Evolutionary conservation across 2,888 invertebrate genomes (phyloP), one percentile per base, ranked within the genome.

Genomic region (Colostygia pectinataria): DNA sequence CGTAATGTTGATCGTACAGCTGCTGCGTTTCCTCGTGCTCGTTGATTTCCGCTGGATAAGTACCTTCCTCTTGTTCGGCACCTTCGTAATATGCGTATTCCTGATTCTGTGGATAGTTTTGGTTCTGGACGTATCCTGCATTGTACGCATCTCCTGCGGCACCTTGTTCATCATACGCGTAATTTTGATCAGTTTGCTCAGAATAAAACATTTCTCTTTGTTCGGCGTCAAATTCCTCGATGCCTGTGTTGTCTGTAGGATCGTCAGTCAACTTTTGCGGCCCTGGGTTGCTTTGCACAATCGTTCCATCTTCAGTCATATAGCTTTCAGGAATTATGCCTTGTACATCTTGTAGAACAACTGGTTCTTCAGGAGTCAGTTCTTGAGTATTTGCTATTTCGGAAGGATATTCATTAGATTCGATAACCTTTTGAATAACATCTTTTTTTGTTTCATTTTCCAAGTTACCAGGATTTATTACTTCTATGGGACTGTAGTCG

Each of bases 1-100:
- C 74, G 43, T 85, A 86, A 56, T 59, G 72, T 48, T 72, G 82
- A 56, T 87, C 85, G 49, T 83, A 84, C 4, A 59, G 70, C 49
- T 76, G 68, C n/a, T 67, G 63, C 8, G 76, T 57, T 55, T 79
- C 83, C 52, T 76, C 79, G 33, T 80, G 71, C 52, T 81, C 80
- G 55, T 76, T 76, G 37, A 76, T 57, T 56, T 79, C 77, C 3
- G 24, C 49, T 9, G 69, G 60, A 55, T 74, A 73, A 14, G 57
- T 55, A 49, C 69, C 65, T 43, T 77, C 72, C 9, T 52, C 50
- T 40, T 74, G 71, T 24, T 18, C 48, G 2, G 59, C 59, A 28
- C 66, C 72, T 54, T 79, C 74, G 39, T 81, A 83, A 61, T 81
- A 79, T 34, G 57, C 53, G 53, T 76, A 74, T 49, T 75, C 71